Base-by-base conservation (phyloP, 92 coral and sea anemone genomes). In the Muricea muricata region DNA sequence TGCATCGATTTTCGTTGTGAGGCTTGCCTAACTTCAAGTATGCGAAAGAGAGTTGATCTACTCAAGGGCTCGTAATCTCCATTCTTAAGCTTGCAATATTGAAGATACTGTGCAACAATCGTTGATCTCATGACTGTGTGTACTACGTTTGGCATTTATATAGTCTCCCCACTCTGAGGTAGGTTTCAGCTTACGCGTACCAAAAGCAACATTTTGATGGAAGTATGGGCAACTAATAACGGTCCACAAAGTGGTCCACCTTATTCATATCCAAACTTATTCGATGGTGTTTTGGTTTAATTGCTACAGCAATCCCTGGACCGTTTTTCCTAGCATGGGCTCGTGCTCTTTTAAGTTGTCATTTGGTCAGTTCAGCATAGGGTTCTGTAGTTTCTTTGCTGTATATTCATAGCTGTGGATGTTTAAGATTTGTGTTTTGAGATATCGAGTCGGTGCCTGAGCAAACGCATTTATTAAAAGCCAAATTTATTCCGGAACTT, bases 111-210 rank as follows among this genome's bases (percentile, higher is more conserved):
- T 52, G 73, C 82, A 81, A 91, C 46, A 89, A 91, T 88, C 23
- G 92, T 88, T 65, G 94, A 74, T 26, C 87, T 91, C 6, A 92
- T 91, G 20, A 91, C 94, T 68, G 85, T 91, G 65, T 91, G 86
- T 33, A 88, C 77, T 30, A 88, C 82, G 60, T 91, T 84, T 21
- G 91, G 94, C 94, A 88, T 91, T 0, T 65, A 66, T 41, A 91
- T 75, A 24, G 28, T 75, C 56, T 84, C 92, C 82, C 90, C 92
- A 40, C 87, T 88, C 57, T 73, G 39, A 56, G n/a, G n/a, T n/a
- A n/a, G 87, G 89, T 79, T 1, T 84, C 41, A 84, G 91, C 48
- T 74, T 87, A 66, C 91, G 88, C 50, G 14, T 45, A 9, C 12
- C 50, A 12, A 45, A 45, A 45, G 50, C 50, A 45, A 45, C 50